A percentile compares a stretch with the other conserved stretches of the same genome.
Evolutionary conservation across 2,113 vertebrate species (phyloP).

Genomic region (Erpornis zantholeuca): DNA sequence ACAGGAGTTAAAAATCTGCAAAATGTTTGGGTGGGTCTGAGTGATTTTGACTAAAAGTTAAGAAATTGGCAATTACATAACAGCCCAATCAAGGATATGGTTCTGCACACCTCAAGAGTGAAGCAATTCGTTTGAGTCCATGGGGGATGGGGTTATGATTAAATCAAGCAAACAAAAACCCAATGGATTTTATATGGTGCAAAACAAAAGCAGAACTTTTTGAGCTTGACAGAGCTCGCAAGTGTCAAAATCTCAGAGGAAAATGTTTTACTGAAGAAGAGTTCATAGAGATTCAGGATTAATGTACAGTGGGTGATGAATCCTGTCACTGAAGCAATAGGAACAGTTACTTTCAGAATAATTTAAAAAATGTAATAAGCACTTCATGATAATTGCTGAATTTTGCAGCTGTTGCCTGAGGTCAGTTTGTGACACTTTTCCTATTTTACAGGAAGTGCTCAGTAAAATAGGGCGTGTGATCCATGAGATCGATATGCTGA

Average conservation of each 20-base stretch:
- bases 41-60: not conserved
- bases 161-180: not conserved
- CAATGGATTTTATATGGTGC: not conserved
- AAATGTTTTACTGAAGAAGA: not conserved
- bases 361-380: not conserved
- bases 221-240: not conserved
- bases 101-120: not conserved
- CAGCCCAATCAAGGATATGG: not conserved
- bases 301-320: not conserved
- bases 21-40: not conserved
- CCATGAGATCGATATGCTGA: conserved; percentile 86
- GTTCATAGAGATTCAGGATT: not conserved
- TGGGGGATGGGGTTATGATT: rapidly evolving
- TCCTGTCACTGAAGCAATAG: not conserved
- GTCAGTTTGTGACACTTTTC: not conserved
- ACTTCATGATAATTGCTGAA: not conserved
- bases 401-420: not conserved
- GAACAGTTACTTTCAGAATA: not conserved
- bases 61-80: not conserved
- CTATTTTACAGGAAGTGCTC: conserved; percentile 82
- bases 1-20: not conserved
- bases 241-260: not conserved
- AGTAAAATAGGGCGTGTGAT: conserved; percentile 88
- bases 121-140: not conserved
- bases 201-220: not conserved